A percentile compares a stretch with the other conserved stretches of the same genome.
Conservation (phyloP, 2,113 vertebrate species). For the Amblyornis subalaris region DNA sequence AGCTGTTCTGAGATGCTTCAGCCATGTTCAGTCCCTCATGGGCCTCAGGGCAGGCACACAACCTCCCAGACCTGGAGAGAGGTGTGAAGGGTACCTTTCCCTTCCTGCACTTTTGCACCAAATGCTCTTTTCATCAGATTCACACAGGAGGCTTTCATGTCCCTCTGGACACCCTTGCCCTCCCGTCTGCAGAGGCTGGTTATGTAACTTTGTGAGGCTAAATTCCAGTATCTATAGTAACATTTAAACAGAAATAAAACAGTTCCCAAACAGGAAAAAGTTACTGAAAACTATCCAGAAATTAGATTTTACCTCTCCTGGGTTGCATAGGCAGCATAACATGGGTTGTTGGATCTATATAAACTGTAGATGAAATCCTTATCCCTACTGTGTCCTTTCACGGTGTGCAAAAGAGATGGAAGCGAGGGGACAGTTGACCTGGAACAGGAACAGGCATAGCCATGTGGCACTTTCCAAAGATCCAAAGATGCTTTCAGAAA, state of each 20-base stretch:
- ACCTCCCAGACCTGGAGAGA: background rate
- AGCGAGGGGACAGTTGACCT: background rate
- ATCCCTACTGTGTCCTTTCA: background rate
- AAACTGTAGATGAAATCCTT: background rate
- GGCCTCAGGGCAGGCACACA: background rate
- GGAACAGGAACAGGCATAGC: background rate
- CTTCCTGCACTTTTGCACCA: fast-evolving
- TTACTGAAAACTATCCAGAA: slow-evolving; percentile 39
- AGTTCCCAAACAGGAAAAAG: slow-evolving; percentile 39
- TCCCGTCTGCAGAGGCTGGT: background rate
- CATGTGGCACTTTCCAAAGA: background rate
- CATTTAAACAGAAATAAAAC: slow-evolving; percentile 54
- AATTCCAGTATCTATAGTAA: slow-evolving; percentile 58
- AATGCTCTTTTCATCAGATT: background rate
- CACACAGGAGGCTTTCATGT: background rate
- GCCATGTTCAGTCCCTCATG: background rate
- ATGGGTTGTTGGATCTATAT: background rate
- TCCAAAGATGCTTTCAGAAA: background rate
- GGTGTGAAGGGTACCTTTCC: background rate
- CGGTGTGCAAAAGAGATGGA: background rate
- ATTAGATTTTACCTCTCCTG: slow-evolving; percentile 1
- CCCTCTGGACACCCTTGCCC: background rate
- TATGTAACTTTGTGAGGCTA: slow-evolving; percentile 1
- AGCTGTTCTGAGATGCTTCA: background rate
- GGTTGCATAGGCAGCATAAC: background rate